Evolutionary conservation across 2,797 vertebrate species (phyloP), one percentile per base, ranked within the genome.

Genomic region (Gorsachius magnificus): DNA sequence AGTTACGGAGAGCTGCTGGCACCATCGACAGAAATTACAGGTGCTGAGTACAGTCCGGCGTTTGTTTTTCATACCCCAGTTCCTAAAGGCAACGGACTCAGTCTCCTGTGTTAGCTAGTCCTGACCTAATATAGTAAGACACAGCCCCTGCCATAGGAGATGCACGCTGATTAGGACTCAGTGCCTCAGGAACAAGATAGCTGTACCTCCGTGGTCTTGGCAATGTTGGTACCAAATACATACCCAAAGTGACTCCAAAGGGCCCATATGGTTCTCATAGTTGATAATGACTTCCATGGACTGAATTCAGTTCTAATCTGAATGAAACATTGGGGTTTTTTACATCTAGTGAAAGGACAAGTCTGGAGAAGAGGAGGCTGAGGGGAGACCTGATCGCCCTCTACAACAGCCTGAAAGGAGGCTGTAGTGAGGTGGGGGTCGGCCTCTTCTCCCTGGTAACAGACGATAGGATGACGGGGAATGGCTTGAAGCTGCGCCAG

Each of bases 241-340:
- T 5, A 50, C 25, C 65, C 29, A 57, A 71, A 33, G 1, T 0
- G 13, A 25, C 15, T 48, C 12, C 2, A 90, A 20, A 96, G 13
- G 72, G 29, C 21, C 70, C 13, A 7, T 75, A n/a, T 56, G 89
- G 19, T 83, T 85, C 54, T 85, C 68, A 24, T 74, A n/a, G 83
- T 50, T 93, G 89, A 78, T 65, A 91, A 63, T 36, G n/a, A 91
- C 89, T 95, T 65, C 80, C 68, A 87, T 13, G 26, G 46, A 88
- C 61, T 71, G 83, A 93, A 91, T 72, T 74, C 29, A 75, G 65
- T 75, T 94, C 66, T 35, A 86, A 63, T 10, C 68, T 29, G 54
- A 90, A 93, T 64, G 81, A 89, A 95, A 72, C 54, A 48, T 71
- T 38, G 36, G 36, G 8, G 89, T 82, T 95, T 82, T 95, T 84